A percentile compares a stretch with the other conserved stretches of the same genome.
phyloP scores from a whole-genome alignment of 2,888 invertebrate genomes.

The Oligia latruncula region DNA sequence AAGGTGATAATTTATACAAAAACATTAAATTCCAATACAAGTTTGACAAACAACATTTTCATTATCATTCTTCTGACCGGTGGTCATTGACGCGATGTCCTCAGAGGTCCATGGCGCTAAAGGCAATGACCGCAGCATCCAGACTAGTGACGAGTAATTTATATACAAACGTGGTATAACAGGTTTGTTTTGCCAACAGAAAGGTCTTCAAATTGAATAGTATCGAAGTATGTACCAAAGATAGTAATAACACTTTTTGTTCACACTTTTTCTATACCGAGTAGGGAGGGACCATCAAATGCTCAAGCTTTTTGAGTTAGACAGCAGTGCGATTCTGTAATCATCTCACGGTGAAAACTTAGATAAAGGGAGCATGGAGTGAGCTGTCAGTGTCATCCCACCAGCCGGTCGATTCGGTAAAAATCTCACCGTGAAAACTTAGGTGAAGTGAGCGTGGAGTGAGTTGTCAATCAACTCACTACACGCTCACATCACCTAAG shows the following conservation, averaged over 20 bases:
- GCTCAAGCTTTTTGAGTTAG: neutral
- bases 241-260: constrained; percentile 4
- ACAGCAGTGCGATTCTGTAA: no score
- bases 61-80: neutral
- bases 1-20: neutral
- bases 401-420: no score
- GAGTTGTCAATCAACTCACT: no score
- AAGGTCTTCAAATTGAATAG: constrained; percentile 28
- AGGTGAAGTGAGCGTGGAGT: no score
- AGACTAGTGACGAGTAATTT: neutral
- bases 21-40: neutral
- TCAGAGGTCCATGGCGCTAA: constrained; percentile 28
- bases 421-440: no score
- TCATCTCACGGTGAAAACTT: no score
- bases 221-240: neutral
- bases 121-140: constrained; percentile 35
- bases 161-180: constrained; percentile 20
- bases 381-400: no score
- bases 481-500: no score
- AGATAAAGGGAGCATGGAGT: no score
- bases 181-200: constrained; percentile 38
- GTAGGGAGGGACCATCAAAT: neutral
- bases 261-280: neutral
- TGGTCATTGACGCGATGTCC: constrained; percentile 32
- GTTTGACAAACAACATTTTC: neutral